Base-by-base conservation (phyloP, 2,888 invertebrate genomes). In the Coenonympha glycerion region DNA sequence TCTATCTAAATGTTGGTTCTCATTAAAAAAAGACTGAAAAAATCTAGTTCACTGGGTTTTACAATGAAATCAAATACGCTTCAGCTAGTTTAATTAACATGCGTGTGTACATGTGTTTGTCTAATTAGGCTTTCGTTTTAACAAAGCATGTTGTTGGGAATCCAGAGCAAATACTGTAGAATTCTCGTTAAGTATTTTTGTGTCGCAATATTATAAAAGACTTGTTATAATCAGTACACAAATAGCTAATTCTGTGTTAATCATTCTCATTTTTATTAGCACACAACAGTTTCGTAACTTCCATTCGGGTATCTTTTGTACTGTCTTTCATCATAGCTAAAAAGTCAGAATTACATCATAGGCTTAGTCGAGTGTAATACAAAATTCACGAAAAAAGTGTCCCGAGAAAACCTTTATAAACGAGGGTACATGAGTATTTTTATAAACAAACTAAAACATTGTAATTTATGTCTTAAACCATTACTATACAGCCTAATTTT, bases 151-250 rank as follows among this genome's bases (percentile, higher is more conserved):
- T 41, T 41, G 28, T 41, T 41, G 3, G 18, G 11, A n/a, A 30
- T 30, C 19, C 41, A 18, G 41, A 26, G 41, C 28, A 41, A 19
- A n/a, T n/a, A n/a, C n/a, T n/a, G n/a, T n/a, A n/a, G n/a, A n/a
- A n/a, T n/a, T n/a, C n/a, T n/a, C n/a, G n/a, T n/a, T 19, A 28
- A 6, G 40, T 19, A 6, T 19, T 41, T 18, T 41, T 41, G 30
- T 6, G n/a, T n/a, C n/a, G 41, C 3, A n/a, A 6, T 6, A 13
- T 6, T 11, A 41, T 39, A 41, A 28, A 41, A 41, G 30, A 30
- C 28, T 30, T 13, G 8, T 28, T 11, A 19, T 18, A n/a, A n/a
- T n/a, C n/a, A n/a, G n/a, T n/a, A 30, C 11, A 11, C 18, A 18
- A 30, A 13, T 13, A 28, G 8, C 3, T 15, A 6, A n/a, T 18